Conservation (phyloP, 37 sponge, comb jelly and placozoan genomes). For the Spongilla lacustris region DNA sequence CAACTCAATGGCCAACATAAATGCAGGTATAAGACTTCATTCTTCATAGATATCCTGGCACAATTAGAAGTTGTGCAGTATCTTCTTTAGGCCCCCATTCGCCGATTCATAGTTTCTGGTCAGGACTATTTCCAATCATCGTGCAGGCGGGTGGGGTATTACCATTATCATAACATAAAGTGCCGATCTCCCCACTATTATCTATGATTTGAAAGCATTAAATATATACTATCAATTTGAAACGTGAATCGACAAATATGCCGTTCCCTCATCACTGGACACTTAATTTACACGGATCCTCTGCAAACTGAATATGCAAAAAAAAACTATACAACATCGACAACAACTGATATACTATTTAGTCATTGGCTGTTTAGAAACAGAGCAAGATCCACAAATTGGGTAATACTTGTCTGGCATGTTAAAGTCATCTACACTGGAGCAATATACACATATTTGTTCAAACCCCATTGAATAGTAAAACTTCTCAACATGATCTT, state of each 20-base stretch:
- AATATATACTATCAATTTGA: not conserved
- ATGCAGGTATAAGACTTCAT: too few species aligned
- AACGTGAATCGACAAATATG: not conserved
- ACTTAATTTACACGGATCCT: not conserved
- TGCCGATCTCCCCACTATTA: not conserved
- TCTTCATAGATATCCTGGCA: too few species aligned
- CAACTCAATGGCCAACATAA: too few species aligned
- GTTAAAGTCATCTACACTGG: not conserved
- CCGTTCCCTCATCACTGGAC: not conserved
- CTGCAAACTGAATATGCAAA: not conserved
- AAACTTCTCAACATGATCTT: slow-evolving; percentile 30
- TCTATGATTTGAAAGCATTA: not conserved
- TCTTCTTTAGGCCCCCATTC: not conserved
- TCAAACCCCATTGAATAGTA: slow-evolving; percentile 37
- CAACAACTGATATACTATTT: not conserved
- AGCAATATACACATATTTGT: slow-evolving; percentile 36
- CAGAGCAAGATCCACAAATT: not conserved
- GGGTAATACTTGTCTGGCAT: not conserved
- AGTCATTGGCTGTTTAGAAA: not conserved
- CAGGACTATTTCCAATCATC: not conserved
- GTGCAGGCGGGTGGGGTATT: not conserved
- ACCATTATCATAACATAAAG: not conserved
- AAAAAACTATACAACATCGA: not conserved
- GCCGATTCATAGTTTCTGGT: not conserved
- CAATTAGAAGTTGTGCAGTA: too few species aligned